These are phyloP conservation scores for Lacerta bilineata DNA, from an alignment of 2,797 vertebrate genomes.

Conservation along the genomic window DNA sequence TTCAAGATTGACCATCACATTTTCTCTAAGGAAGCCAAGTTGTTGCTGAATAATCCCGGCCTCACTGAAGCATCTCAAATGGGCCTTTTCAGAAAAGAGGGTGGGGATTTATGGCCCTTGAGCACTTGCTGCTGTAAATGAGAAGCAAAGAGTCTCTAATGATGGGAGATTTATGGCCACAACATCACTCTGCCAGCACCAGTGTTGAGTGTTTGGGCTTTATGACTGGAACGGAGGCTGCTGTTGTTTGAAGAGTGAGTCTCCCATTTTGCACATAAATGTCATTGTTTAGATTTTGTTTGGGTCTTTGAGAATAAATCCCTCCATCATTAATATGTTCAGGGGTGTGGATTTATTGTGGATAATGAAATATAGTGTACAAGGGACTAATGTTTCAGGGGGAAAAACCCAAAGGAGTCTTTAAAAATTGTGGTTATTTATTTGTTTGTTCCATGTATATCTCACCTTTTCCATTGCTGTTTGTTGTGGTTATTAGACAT, in stretches of 20 bases:
- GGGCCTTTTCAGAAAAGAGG: slow-evolving; percentile 60
- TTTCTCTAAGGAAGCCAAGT: slow-evolving; percentile 54
- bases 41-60: slow-evolving; percentile 53
- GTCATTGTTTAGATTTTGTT: background rate
- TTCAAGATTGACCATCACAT: slow-evolving; percentile 34
- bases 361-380: background rate
- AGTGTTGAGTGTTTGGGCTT: background rate
- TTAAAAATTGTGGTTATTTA: background rate
- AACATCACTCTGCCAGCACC: slow-evolving; percentile 48
- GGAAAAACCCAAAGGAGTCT: background rate
- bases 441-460: background rate
- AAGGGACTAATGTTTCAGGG: background rate
- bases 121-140: slow-evolving; percentile 58
- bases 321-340: background rate
- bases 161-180: slow-evolving; percentile 57
- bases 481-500: background rate
- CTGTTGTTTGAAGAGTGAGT: slow-evolving; percentile 51
- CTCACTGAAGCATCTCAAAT: slow-evolving; percentile 65
- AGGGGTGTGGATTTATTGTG: background rate
- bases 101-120: slow-evolving; percentile 65
- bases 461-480: background rate
- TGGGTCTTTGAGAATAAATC: background rate
- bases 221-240: slow-evolving; percentile 45
- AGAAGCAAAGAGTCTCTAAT: slow-evolving; percentile 64
- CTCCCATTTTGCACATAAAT: slow-evolving; percentile 55